A percentile compares a stretch with the other conserved stretches of the same genome.
These are phyloP conservation scores for Anthopleura xanthogrammica DNA, from an alignment of 92 coral and sea anemone species.

Conservation along the genomic window DNA sequence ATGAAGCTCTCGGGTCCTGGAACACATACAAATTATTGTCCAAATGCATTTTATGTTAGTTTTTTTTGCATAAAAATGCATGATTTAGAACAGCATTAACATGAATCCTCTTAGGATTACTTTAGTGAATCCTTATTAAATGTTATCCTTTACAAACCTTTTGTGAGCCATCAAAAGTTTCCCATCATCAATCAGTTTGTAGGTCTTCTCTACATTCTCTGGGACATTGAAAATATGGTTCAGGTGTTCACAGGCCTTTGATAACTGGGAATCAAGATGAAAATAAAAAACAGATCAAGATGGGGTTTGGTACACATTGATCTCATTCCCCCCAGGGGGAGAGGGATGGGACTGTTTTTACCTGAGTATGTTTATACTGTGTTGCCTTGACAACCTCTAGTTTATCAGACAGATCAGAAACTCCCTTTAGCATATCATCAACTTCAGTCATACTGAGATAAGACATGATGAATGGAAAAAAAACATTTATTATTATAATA, in stretches of 20 bases:
- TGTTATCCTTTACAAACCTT: slow-evolving; percentile 44
- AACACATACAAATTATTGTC: too few relatives aligned
- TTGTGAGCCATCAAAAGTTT: slow-evolving; percentile 90
- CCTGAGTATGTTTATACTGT: slow-evolving; percentile 82
- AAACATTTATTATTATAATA: background rate
- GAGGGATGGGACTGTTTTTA: slow-evolving; percentile 1
- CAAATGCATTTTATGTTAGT: too few relatives aligned
- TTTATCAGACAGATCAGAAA: slow-evolving; percentile 59
- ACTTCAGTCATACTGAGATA: slow-evolving; percentile 78
- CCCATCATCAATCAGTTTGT: slow-evolving; percentile 77
- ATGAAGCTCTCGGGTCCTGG: too few relatives aligned
- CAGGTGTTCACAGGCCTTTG: slow-evolving; percentile 91
- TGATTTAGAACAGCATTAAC: too few relatives aligned
- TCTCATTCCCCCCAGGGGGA: too few relatives aligned
- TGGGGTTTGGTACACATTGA: too few relatives aligned
- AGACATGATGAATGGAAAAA: background rate
- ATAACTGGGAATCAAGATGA: slow-evolving; percentile 37
- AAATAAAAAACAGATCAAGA: too few relatives aligned
- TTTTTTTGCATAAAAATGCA: too few relatives aligned
- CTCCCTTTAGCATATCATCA: slow-evolving; percentile 80
- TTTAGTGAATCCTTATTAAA: too few relatives aligned
- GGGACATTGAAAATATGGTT: slow-evolving; percentile 96
- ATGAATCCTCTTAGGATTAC: too few relatives aligned
- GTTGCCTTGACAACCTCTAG: slow-evolving; percentile 69
- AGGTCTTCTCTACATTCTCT: slow-evolving; percentile 82